These are phyloP conservation scores for Ligdia adustata DNA, from an alignment of 2,888 invertebrate genomes.

Conservation along the genomic window DNA sequence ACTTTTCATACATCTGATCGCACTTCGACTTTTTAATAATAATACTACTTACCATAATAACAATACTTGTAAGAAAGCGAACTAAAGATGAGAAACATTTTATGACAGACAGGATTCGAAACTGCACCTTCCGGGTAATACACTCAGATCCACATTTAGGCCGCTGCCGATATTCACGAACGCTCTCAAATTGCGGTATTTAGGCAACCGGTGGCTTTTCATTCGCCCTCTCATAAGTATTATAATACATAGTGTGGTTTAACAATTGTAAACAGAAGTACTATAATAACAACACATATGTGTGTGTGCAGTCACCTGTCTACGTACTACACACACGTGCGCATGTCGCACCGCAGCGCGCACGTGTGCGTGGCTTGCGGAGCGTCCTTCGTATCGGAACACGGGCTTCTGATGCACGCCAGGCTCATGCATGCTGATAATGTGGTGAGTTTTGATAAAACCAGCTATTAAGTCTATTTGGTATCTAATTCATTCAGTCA, in stretches of 20 bases:
- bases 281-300: not conserved
- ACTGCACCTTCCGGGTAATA: too few species aligned
- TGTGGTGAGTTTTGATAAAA: slow-evolving; percentile 14
- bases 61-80: too few species aligned
- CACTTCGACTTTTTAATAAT: too few species aligned
- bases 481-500: not conserved
- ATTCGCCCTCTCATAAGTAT: not conserved
- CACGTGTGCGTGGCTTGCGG: slow-evolving; percentile 61
- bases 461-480: not conserved
- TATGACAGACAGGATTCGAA: too few species aligned
- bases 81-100: too few species aligned
- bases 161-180: too few species aligned
- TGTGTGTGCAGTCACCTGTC: slow-evolving; percentile 41
- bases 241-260: not conserved
- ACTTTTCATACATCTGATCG: too few species aligned
- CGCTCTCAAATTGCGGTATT: not conserved
- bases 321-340: slow-evolving; percentile 67
- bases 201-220: not conserved
- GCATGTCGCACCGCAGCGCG: slow-evolving; percentile 59
- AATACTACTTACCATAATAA: too few species aligned
- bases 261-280: too few species aligned
- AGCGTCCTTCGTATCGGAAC: slow-evolving; percentile 61
- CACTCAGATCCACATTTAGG: too few species aligned
- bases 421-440: slow-evolving; percentile 37
- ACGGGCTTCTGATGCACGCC: slow-evolving; percentile 58